A percentile compares a stretch with the other conserved stretches of the same genome.
Conservation (phyloP, 2,797 vertebrate species). For the Hemibagrus guttatus region DNA sequence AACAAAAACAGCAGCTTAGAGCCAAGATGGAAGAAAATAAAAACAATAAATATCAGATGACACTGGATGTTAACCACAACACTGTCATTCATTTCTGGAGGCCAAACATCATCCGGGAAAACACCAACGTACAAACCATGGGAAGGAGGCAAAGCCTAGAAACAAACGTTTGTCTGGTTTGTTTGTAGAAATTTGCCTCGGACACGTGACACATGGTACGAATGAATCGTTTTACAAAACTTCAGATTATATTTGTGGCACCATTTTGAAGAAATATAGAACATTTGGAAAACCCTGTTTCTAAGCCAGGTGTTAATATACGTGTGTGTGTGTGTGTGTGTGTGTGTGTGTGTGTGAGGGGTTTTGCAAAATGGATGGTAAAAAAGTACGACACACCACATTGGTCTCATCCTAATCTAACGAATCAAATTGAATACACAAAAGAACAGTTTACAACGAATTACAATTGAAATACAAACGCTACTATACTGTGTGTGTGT, state of each 20-base stretch:
- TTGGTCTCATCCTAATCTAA: conserved; percentile 44
- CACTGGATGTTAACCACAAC: conserved; percentile 55
- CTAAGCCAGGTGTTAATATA: conserved; percentile 34
- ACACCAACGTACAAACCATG: not conserved
- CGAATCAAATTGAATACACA: conserved; percentile 51
- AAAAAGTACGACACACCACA: conserved; percentile 65
- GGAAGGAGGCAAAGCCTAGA: not conserved
- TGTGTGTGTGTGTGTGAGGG: not conserved
- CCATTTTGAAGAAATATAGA: conserved; percentile 12
- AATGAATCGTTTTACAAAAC: not conserved
- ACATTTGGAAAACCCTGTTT: conserved; percentile 41
- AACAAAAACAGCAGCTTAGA: conserved; percentile 45
- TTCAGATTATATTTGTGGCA: not conserved
- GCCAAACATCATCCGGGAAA: not conserved
- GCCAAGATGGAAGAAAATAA: conserved; percentile 25
- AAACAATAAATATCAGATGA: conserved; percentile 67
- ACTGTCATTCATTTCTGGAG: conserved; percentile 5
- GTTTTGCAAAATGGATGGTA: conserved; percentile 66
- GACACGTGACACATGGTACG: not conserved
- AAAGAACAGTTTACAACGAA: conserved; percentile 36
- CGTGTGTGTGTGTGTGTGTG: conserved; percentile 19
- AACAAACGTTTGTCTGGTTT: not conserved
- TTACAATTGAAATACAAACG: conserved; percentile 51
- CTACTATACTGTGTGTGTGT: conserved; percentile 52
- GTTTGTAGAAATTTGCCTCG: not conserved